Conservation (phyloP, 2,797 vertebrate genomes). For the Hoplostethus atlanticus region DNA sequence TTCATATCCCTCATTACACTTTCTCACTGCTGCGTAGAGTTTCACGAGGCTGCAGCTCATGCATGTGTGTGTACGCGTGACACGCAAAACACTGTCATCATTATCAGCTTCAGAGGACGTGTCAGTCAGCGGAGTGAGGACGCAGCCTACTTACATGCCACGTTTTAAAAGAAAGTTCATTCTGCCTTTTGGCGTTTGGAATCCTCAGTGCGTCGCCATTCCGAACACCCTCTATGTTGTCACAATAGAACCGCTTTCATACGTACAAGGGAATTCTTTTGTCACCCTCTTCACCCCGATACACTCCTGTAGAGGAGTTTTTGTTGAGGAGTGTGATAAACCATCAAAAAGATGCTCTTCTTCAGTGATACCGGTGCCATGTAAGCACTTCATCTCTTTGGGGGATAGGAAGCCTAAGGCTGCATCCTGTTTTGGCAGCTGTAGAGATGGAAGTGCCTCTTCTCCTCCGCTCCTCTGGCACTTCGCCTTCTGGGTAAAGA, state of each 20-base stretch:
- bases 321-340: constrained; percentile 35
- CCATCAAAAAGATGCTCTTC: constrained; percentile 31
- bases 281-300: constrained; percentile 22
- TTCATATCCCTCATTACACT: neutral
- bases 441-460: constrained; percentile 68
- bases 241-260: constrained; percentile 18
- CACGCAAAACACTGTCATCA: constrained; percentile 30
- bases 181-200: constrained; percentile 22
- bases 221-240: constrained; percentile 9
- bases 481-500: constrained; percentile 76
- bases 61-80: constrained; percentile 26
- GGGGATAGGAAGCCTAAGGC: constrained; percentile 61
- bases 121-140: constrained; percentile 29
- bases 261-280: constrained; percentile 17
- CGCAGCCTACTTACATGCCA: constrained; percentile 1
- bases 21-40: constrained; percentile 12
- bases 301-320: neutral
- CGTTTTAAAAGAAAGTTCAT: constrained; percentile 21
- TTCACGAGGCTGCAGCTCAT: constrained; percentile 7
- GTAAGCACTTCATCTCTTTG: constrained; percentile 57
- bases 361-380: constrained; percentile 32
- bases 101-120: constrained; percentile 41
- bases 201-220: constrained; percentile 8
- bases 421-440: constrained; percentile 73
- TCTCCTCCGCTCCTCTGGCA: constrained; percentile 62